Base-by-base conservation (phyloP, 2,888 invertebrate genomes). In the Candidula unifasciata region DNA sequence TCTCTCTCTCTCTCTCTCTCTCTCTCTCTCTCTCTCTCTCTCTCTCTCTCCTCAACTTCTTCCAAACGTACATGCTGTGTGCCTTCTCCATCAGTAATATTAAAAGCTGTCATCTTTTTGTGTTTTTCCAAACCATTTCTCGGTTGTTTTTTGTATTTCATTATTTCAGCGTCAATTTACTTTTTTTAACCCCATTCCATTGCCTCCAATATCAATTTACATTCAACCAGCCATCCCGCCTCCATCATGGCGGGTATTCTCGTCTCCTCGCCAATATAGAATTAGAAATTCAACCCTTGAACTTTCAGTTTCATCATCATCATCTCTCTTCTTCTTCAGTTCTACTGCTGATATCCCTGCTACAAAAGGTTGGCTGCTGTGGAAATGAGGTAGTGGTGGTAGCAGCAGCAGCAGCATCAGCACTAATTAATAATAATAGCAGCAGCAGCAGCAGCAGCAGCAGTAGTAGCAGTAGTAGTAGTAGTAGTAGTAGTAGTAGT, bases 11-110 rank as follows among this genome's bases (percentile, higher is more conserved):
- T 82, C 37, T 71, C 73, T 60, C 81, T 82, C 74, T 82, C 71
- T 81, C 81, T 57, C 81, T 73, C 81, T 82, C 74, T 73, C 35
- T 73, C 73, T 82, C 81, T 73, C 73, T 73, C 73, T 73, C 60
- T 35, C 57, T 73, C 73, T 57, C 35, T 18, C 3, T 18, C 18
- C 18, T 60, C 3, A 5, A 16, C 60, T 24, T 18, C 18, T 60
- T 60, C 3, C 60, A 16, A 2, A 5, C 80, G 64, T 2, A n/a
- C 64, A 27, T 52, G 8, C 52, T 52, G 27, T 52, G 27, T 76
- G 27, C 52, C 52, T 76, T 57, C 30, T 44, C 44, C 5, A 44
- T 6, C 44, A 44, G 3, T 44, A 76, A 35, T 27, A 71, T 30
- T 71, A 21, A 21, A 18, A 21, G 27, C 60, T n/a, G 24, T 60